A percentile compares a stretch with the other conserved stretches of the same genome.
phyloP scores from a whole-genome alignment of 2,888 invertebrate genomes.

The Cryptophagus acutangulus region DNA sequence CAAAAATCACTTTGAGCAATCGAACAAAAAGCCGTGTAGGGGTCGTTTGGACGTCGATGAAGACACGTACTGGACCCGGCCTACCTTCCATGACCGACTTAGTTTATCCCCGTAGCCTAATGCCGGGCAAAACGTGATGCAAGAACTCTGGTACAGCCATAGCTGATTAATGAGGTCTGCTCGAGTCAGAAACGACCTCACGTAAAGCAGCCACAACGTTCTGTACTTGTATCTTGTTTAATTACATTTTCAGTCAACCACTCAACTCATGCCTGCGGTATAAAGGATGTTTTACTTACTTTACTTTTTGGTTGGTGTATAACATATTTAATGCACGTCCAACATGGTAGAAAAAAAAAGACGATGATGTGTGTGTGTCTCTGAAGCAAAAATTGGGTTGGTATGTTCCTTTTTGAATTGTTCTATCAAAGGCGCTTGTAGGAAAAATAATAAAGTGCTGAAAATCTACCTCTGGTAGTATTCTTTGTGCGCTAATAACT shows the following conservation, averaged over 20 bases:
- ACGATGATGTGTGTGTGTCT: not conserved
- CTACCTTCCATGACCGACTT: slow-evolving; percentile 12
- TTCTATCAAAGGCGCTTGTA: slow-evolving; percentile 9
- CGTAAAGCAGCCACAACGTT: slow-evolving; percentile 25
- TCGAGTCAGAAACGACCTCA: slow-evolving; percentile 27
- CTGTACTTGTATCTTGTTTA: slow-evolving; percentile 27
- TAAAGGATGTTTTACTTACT: not conserved
- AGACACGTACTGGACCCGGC: slow-evolving; percentile 3
- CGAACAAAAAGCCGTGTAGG: too few relatives aligned
- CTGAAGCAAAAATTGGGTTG: slow-evolving; percentile 5
- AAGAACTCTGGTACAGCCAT: slow-evolving; percentile 21
- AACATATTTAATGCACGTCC: too few relatives aligned
- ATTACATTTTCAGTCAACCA: slow-evolving; percentile 27
- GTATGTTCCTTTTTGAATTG: slow-evolving; percentile 1
- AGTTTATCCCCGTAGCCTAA: slow-evolving; percentile 15
- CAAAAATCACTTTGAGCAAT: too few relatives aligned
- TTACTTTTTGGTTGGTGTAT: not conserved
- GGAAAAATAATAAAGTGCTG: too few relatives aligned
- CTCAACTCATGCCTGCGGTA: slow-evolving; percentile 7
- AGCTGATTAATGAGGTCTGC: slow-evolving; percentile 31
- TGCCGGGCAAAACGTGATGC: slow-evolving; percentile 20
- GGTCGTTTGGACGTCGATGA: not conserved
- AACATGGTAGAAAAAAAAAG: not conserved
- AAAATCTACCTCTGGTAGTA: too few relatives aligned
- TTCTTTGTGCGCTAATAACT: too few relatives aligned